Conservation (phyloP, 2,113 vertebrate genomes). For the Ceyx melanurus region DNA sequence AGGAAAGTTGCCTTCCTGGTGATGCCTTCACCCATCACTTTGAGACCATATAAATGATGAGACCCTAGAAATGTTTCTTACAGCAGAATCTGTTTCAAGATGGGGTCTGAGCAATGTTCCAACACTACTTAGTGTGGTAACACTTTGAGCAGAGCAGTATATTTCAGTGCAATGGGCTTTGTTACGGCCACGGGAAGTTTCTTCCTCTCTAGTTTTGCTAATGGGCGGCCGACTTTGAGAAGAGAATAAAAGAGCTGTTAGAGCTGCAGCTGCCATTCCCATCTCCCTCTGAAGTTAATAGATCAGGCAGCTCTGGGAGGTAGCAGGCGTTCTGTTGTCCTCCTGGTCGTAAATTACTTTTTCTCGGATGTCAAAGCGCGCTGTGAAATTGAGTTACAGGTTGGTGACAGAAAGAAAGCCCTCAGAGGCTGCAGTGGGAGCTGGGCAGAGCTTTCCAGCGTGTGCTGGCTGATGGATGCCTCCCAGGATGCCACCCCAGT, state of each 20-base stretch:
- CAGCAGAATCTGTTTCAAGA: neutral
- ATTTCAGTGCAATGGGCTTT: neutral
- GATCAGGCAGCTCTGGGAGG: neutral
- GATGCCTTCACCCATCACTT: neutral
- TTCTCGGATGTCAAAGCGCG: neutral
- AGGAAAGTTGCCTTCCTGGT: neutral
- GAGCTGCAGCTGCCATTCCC: neutral
- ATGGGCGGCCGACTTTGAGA: neutral
- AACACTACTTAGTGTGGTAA: neutral
- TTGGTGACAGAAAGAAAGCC: neutral
- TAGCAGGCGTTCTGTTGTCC: neutral
- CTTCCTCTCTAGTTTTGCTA: neutral
- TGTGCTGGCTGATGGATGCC: neutral
- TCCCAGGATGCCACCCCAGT: neutral
- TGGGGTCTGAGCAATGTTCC: neutral
- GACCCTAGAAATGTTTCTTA: neutral
- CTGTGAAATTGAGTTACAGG: slow-evolving; percentile 16
- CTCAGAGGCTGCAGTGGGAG: neutral
- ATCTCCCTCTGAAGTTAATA: neutral
- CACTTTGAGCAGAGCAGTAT: fast-evolving
- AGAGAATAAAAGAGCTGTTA: neutral
- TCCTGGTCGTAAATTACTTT: neutral
- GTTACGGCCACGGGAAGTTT: neutral
- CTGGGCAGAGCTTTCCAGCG: neutral
- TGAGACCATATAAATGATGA: neutral